Evolutionary conservation across 2,888 invertebrate species (phyloP), one percentile per base, ranked within the genome.

Genomic region (Xylophagus ater): DNA sequence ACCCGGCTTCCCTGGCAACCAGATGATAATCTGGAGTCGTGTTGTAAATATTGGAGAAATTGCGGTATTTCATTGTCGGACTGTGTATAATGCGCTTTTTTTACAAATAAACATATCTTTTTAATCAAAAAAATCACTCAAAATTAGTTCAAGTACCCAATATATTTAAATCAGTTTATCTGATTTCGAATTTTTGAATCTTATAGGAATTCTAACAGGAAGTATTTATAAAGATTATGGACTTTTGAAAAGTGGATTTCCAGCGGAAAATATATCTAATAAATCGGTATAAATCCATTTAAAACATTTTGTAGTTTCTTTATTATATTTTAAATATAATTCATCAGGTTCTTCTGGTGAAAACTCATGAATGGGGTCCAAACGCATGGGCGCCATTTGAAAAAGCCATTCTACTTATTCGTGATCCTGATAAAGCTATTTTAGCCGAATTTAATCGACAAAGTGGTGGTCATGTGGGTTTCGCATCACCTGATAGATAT

Each of bases 191-290:
- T n/a, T n/a, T 6, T 15, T 21, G 3, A 10, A 20, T 15, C 36
- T 56, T 66, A 2, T 52, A 81, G 82, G 85, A 28, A 67, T 80
- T 34, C 66, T 77, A 42, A 85, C 85, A 2, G 86, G 85, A 10
- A 84, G 84, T 36, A 76, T 85, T 24, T 86, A 86, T 62, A 81
- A 81, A 68, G 86, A 86, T 57, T 80, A 79, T 56, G 82, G 83
- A 14, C 66, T 86, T 15, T 60, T 79, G 46, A 75, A 79, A 53
- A 82, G 83, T 51, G 85, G 85, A 1, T 84, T 85, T 56, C 84
- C 84, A 0, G 86, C 78, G 1, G 85, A 85, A 59, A 79, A 77
- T 57, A 69, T 84, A 2, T 70, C 72, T 3, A 82, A 84, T 59
- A 81, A 79, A 20, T 79, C 83, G 8, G 84, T 45, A 29, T 18